Evolutionary conservation across 1,140 invertebrate species (phyloP).

Genomic region (Caenorhabditis tropicalis): DNA sequence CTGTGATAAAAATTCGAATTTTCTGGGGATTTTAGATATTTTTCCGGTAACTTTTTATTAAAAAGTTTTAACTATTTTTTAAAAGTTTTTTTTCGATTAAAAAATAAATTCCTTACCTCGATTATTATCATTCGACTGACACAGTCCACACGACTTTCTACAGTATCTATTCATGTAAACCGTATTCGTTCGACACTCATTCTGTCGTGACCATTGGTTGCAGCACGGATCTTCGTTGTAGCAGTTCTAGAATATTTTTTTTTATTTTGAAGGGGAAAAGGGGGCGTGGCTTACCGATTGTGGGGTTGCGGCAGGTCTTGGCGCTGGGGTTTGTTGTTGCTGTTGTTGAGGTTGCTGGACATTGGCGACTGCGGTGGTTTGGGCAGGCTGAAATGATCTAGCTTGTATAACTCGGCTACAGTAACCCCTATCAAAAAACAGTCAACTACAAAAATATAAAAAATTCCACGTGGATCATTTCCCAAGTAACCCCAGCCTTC

Average conservation of each 20-base stretch:
- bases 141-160: conserved; percentile 53
- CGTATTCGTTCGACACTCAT: conserved; percentile 49
- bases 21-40: too few relatives aligned
- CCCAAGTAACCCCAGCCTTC: too few relatives aligned
- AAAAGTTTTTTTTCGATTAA: too few relatives aligned
- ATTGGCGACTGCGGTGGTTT: conserved; percentile 33
- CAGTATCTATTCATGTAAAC: conserved; percentile 59
- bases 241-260: conserved; percentile 46
- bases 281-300: conserved; percentile 3
- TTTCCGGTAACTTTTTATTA: too few relatives aligned
- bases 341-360: conserved; percentile 17
- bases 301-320: background rate
- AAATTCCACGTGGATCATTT: background rate
- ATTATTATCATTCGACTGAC: conserved; percentile 50
- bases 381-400: background rate
- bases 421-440: background rate
- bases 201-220: conserved; percentile 49
- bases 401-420: background rate
- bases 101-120: background rate
- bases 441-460: background rate
- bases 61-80: too few relatives aligned
- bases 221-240: conserved; percentile 61
- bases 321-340: background rate
- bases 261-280: background rate
- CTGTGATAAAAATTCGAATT: too few relatives aligned